A percentile compares a stretch with the other conserved stretches of the same genome.
Conservation (phyloP, 64 coral and sea anemone species). For the Montipora sp. region DNA sequence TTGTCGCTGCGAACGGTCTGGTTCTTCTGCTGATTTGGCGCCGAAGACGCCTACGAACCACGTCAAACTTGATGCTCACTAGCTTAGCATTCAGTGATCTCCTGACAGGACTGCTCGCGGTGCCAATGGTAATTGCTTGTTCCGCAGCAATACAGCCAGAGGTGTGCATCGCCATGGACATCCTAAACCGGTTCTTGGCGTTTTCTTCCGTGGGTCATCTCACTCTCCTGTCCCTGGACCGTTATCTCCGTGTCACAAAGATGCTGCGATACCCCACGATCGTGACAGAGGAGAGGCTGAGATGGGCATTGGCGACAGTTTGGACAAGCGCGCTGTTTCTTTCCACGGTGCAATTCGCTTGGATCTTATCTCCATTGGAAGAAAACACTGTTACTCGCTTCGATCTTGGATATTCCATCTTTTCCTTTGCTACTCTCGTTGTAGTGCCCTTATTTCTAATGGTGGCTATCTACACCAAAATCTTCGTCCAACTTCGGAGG, state of each 20-base stretch:
- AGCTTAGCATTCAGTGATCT: slow-evolving; percentile 66
- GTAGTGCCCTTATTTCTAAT: slow-evolving; percentile 37
- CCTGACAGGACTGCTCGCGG: slow-evolving; percentile 48
- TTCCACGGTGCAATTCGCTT: slow-evolving; percentile 46
- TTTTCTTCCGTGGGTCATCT: slow-evolving; percentile 67
- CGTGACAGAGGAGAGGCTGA: slow-evolving; percentile 13
- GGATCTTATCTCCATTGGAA: slow-evolving; percentile 25
- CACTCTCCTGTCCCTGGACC: slow-evolving; percentile 40
- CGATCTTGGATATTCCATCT: slow-evolving; percentile 44
- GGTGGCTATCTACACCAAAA: slow-evolving; percentile 24
- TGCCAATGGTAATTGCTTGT: slow-evolving; percentile 52
- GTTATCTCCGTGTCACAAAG: slow-evolving; percentile 60
- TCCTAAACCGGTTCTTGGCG: slow-evolving; percentile 56
- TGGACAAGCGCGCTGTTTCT: slow-evolving; percentile 43
- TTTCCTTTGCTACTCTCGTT: slow-evolving; percentile 21
- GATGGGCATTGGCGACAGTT: neutral
- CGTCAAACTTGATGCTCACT: slow-evolving; percentile 37
- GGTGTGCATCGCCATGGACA: slow-evolving; percentile 62
- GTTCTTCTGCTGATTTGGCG: slow-evolving; percentile 33
- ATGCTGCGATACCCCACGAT: slow-evolving; percentile 47
- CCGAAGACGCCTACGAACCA: slow-evolving; percentile 38
- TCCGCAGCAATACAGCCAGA: neutral
- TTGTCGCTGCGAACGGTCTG: slow-evolving; percentile 43
- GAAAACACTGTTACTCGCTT: neutral
- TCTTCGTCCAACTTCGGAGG: slow-evolving; percentile 39